Evolutionary conservation across 2,113 vertebrate species (phyloP).

Genomic region (Accipiter virgatus): DNA sequence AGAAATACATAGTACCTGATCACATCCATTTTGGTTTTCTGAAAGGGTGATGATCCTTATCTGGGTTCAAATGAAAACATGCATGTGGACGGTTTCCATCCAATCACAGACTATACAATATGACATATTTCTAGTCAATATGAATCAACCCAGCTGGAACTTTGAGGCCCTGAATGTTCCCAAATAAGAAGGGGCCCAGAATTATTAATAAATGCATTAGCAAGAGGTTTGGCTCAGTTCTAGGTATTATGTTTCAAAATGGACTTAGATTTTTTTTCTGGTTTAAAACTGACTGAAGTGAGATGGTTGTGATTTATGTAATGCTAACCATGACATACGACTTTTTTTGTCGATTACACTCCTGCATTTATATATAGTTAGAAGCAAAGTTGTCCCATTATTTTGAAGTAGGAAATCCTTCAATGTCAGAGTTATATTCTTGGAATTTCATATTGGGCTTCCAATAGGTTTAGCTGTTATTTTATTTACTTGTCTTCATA

Average conservation of each 20-base stretch:
- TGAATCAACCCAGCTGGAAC: constrained; percentile 23
- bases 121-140: neutral
- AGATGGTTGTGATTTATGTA: constrained; percentile 5
- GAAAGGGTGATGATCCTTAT: neutral
- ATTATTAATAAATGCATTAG: constrained; percentile 36
- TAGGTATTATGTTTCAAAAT: constrained; percentile 29
- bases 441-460: constrained; percentile 4
- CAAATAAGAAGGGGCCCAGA: neutral
- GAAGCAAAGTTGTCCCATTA: neutral
- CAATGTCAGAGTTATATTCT: neutral
- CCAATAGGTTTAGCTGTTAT: neutral
- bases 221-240: neutral
- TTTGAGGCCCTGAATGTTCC: neutral
- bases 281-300: neutral
- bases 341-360: neutral
- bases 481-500: neutral
- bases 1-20: neutral
- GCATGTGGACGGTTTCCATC: neutral
- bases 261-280: neutral
- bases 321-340: neutral
- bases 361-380: neutral
- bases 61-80: constrained; percentile 25
- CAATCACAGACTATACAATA: neutral
- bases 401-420: neutral
- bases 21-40: neutral